A percentile compares a stretch with the other conserved stretches of the same genome.
These are phyloP conservation scores for Ctenochaetus hawaiiensis DNA, from an alignment of 2,797 vertebrate genomes.

Conservation along the genomic window DNA sequence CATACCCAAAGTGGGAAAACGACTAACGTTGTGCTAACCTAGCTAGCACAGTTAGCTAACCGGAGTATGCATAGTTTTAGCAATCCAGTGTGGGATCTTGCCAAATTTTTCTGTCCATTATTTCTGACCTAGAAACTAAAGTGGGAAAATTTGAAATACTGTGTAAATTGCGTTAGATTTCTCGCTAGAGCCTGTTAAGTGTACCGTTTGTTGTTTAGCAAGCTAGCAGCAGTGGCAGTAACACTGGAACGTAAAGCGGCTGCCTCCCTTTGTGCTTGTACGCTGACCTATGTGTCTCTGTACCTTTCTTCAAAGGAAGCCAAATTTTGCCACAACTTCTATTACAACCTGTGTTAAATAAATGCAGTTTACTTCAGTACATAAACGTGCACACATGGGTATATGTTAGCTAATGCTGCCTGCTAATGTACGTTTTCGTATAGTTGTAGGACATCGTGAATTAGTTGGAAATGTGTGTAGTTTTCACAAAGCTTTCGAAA, in stretches of 20 bases:
- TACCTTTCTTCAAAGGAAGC: constrained; percentile 5
- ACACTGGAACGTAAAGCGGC: constrained; percentile 44
- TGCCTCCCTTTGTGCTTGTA: constrained; percentile 74
- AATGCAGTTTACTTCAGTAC: background rate
- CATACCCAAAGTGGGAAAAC: constrained; percentile 67
- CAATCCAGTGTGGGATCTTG: background rate
- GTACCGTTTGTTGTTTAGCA: constrained; percentile 33
- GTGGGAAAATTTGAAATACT: background rate
- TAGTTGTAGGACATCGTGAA: background rate
- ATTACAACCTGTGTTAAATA: no score
- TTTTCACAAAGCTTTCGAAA: background rate
- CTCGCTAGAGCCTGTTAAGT: background rate
- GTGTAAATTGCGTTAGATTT: background rate
- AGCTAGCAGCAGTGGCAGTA: constrained; percentile 66
- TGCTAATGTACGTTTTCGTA: background rate
- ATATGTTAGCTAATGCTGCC: background rate
- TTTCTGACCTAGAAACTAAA: rapidly evolving
- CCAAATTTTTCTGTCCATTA: rapidly evolving
- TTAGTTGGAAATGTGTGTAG: constrained; percentile 6
- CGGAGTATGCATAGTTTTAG: constrained; percentile 32
- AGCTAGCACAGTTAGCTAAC: constrained; percentile 70
- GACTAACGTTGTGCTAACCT: constrained; percentile 64
- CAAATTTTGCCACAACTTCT: background rate
- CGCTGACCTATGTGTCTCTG: constrained; percentile 22
- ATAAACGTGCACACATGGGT: background rate